A percentile compares a stretch with the other conserved stretches of the same genome.
These are phyloP conservation scores for Picus viridis DNA, from an alignment of 2,797 vertebrate species.

Conservation along the genomic window DNA sequence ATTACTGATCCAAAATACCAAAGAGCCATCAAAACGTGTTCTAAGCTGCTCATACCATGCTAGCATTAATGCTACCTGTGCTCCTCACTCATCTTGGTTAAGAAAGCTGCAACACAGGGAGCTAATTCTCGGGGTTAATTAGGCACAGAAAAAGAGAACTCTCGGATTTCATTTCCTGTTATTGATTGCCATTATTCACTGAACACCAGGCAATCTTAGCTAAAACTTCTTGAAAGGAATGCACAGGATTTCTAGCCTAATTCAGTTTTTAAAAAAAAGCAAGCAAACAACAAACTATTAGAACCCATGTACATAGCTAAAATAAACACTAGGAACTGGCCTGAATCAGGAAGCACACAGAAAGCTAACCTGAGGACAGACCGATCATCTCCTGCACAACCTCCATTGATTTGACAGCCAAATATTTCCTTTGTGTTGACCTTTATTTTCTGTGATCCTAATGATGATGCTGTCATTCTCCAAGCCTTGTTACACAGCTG, in stretches of 20 bases:
- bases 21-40: slow-evolving; percentile 38
- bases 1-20: slow-evolving; percentile 44
- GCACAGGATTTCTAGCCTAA: not conserved
- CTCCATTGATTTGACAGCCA: not conserved
- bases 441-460: not conserved
- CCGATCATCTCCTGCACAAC: not conserved
- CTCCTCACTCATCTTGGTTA: not conserved
- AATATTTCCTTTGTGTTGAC: not conserved
- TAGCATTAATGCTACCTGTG: not conserved
- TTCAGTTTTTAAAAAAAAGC: not conserved
- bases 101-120: not conserved
- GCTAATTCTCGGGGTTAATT: slow-evolving; percentile 12
- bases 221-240: not conserved
- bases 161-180: not conserved
- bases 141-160: slow-evolving; percentile 3
- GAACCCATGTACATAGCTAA: not conserved
- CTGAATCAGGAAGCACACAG: not conserved
- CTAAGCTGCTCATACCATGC: not conserved
- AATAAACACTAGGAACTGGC: not conserved
- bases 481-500: not conserved
- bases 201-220: not conserved
- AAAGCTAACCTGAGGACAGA: not conserved
- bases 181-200: slow-evolving; percentile 17
- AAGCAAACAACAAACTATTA: not conserved
- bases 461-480: not conserved